phyloP scores from a whole-genome alignment of 2,113 vertebrate genomes.

The Mohoua ochrocephala region DNA sequence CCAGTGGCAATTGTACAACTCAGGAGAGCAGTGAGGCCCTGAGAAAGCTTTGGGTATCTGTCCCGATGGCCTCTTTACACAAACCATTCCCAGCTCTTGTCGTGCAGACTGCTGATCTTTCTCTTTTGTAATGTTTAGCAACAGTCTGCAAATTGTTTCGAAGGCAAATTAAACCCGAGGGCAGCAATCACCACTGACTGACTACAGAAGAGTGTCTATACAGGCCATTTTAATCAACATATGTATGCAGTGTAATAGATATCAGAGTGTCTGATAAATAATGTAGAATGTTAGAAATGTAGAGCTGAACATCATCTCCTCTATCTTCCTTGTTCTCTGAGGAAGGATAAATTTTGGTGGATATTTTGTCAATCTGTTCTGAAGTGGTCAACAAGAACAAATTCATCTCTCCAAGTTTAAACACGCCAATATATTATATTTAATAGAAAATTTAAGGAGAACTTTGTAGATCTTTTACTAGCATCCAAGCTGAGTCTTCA shows the following conservation, averaged over 20 bases:
- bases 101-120: background rate
- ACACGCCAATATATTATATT: background rate
- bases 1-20: background rate
- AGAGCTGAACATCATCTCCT: background rate
- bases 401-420: background rate
- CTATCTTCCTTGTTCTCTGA: background rate
- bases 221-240: background rate
- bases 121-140: constrained; percentile 12
- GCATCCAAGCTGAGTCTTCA: background rate
- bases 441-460: background rate
- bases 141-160: constrained; percentile 7
- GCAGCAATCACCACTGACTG: background rate
- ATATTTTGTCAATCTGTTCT: background rate
- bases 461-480: background rate
- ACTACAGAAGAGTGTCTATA: background rate
- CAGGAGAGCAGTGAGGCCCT: background rate
- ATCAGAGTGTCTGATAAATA: background rate
- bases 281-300: background rate
- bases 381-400: background rate
- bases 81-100: background rate
- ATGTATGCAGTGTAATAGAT: background rate
- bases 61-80: background rate
- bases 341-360: background rate
- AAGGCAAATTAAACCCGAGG: background rate
- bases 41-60: background rate